Percentiles rank a stretch among this genome's conserved stretches.
Evolutionary conservation across 1,140 invertebrate species (phyloP).

Genomic region (Rhyacophila brunnea): DNA sequence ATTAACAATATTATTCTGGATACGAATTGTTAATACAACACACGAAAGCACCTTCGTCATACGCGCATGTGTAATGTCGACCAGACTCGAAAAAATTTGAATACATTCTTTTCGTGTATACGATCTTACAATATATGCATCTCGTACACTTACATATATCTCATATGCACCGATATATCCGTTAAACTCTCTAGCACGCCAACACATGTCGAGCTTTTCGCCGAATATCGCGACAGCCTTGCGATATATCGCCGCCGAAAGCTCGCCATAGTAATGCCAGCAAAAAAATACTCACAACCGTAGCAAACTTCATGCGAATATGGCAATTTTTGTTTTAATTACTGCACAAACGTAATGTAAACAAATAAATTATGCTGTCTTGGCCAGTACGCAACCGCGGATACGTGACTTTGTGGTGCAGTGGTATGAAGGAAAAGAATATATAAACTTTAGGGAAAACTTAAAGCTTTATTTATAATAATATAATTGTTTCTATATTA

Average conservation of each 20-base stretch:
- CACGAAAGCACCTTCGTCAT: conserved; percentile 18
- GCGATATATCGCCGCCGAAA: neutral
- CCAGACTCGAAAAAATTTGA: conserved; percentile 34
- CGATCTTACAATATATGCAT: neutral
- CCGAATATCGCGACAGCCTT: conserved; percentile 2
- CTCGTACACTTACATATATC: neutral
- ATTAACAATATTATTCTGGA: no score
- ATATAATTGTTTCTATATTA: no score
- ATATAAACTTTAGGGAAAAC: neutral
- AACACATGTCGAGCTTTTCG: conserved; percentile 21
- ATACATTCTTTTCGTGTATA: conserved; percentile 31
- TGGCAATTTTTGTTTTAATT: conserved; percentile 30
- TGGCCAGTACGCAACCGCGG: neutral
- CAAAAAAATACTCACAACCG: conserved; percentile 10
- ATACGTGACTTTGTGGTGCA: conserved; percentile 5
- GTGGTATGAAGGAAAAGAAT: neutral
- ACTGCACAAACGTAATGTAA: conserved; percentile 18
- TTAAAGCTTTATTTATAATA: no score
- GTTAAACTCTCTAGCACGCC: conserved; percentile 19
- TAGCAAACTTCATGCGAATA: conserved; percentile 7
- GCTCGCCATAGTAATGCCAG: neutral
- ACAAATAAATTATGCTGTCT: conserved; percentile 32
- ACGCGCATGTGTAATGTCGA: conserved; percentile 23
- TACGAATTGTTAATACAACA: no score
- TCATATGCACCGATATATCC: neutral